Evolutionary conservation across 2,797 vertebrate genomes (phyloP).

Genomic region (Poecilia wingei): DNA sequence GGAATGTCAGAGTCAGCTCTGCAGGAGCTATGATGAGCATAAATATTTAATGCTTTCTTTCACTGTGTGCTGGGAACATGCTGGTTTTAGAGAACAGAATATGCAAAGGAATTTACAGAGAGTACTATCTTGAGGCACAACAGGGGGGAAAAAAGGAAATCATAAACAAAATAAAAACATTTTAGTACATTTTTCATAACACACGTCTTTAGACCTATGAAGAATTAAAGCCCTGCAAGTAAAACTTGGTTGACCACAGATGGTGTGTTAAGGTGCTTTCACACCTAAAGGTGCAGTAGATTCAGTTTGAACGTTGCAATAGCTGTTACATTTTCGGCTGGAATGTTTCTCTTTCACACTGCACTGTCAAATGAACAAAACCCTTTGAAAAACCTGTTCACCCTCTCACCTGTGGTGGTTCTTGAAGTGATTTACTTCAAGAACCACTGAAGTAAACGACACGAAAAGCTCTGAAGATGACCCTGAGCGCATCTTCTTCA

Average conservation of each 20-base stretch:
- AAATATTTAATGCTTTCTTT: constrained; percentile 41
- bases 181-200: background rate
- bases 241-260: background rate
- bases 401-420: too few species aligned
- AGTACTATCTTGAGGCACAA: constrained; percentile 11
- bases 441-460: too few species aligned
- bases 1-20: constrained; percentile 18
- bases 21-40: constrained; percentile 44
- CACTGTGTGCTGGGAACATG: constrained; percentile 16
- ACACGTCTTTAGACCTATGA: background rate
- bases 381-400: too few species aligned
- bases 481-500: too few species aligned
- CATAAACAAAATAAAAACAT: background rate
- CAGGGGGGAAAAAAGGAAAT: background rate
- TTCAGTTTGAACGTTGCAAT: too few species aligned
- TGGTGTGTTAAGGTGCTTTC: too few species aligned
- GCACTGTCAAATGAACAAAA: too few species aligned
- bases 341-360: too few species aligned
- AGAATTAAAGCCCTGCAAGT: background rate
- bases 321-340: too few species aligned
- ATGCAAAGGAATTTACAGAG: background rate
- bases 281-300: too few species aligned
- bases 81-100: constrained; percentile 25
- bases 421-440: too few species aligned
- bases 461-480: too few species aligned